Evolutionary conservation across 1,140 invertebrate genomes (phyloP).

Genomic region (Doryteuthis pealeii): DNA sequence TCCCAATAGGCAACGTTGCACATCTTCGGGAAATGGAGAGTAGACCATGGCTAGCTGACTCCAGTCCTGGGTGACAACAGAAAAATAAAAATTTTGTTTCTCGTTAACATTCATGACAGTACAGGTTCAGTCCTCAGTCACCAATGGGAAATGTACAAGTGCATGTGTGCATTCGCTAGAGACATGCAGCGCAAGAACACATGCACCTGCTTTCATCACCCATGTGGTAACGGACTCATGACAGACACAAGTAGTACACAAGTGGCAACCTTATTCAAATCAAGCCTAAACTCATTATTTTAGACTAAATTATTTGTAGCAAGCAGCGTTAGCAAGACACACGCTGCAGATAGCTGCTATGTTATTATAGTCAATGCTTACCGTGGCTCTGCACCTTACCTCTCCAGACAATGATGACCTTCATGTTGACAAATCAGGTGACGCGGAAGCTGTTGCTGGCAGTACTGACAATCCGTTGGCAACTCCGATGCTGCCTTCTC

Average conservation of each 20-base stretch:
- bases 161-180: background rate
- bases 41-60: constrained; percentile 19
- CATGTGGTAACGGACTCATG: background rate
- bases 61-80: constrained; percentile 33
- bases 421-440: constrained; percentile 84
- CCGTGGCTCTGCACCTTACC: constrained; percentile 63
- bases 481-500: constrained; percentile 94
- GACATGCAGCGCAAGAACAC: constrained; percentile 26
- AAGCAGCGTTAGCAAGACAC: background rate
- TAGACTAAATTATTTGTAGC: background rate
- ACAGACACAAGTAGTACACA: constrained; percentile 9
- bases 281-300: background rate
- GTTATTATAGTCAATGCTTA: constrained; percentile 10
- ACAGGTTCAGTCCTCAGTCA: background rate
- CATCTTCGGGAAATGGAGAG: constrained; percentile 4
- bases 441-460: constrained; percentile 81
- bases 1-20: constrained; percentile 4
- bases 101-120: constrained; percentile 29
- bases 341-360: constrained; percentile 9
- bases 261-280: constrained; percentile 2
- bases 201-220: constrained; percentile 31
- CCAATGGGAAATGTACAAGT: background rate
- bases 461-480: constrained; percentile 87
- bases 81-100: constrained; percentile 39
- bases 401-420: constrained; percentile 82